Evolutionary conservation across 2,888 invertebrate species (phyloP).

Genomic region (Galeruca laticollis): DNA sequence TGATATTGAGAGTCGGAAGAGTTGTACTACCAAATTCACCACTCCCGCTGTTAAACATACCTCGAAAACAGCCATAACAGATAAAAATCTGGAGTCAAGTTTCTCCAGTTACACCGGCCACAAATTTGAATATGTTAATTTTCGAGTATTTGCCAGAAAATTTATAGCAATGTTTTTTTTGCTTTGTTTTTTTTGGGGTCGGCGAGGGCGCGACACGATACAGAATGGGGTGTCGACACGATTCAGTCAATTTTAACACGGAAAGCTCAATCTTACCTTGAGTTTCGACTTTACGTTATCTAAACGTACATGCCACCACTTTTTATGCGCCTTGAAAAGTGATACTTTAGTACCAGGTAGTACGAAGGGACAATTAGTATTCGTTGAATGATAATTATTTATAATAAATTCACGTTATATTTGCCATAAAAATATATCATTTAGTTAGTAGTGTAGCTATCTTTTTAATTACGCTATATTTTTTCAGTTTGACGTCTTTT

Average conservation of each 20-base stretch:
- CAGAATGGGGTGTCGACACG: constrained; percentile 66
- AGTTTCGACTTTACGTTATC: constrained; percentile 1
- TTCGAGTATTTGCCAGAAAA: constrained; percentile 54
- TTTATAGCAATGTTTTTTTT: constrained; percentile 61
- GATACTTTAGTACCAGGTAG: neutral
- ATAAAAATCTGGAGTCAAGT: constrained; percentile 60
- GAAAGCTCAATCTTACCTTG: constrained; percentile 45
- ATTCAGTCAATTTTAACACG: constrained; percentile 59
- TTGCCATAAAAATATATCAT: no score
- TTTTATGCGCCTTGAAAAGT: neutral
- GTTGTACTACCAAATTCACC: constrained; percentile 16
- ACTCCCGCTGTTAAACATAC: constrained; percentile 54
- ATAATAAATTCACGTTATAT: no score
- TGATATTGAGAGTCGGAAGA: neutral
- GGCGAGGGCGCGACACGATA: constrained; percentile 60
- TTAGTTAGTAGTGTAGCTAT: no score
- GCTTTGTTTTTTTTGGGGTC: constrained; percentile 49
- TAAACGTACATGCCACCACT: neutral
- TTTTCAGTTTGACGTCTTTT: no score
- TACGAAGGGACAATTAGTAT: neutral
- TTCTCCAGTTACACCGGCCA: constrained; percentile 54
- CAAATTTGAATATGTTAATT: constrained; percentile 64
- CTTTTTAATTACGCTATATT: no score
- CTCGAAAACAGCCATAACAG: constrained; percentile 60
- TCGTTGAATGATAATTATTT: no score